A percentile compares a stretch with the other conserved stretches of the same genome.
phyloP scores from a whole-genome alignment of 2,888 invertebrate genomes.

The Polia nebulosa region DNA sequence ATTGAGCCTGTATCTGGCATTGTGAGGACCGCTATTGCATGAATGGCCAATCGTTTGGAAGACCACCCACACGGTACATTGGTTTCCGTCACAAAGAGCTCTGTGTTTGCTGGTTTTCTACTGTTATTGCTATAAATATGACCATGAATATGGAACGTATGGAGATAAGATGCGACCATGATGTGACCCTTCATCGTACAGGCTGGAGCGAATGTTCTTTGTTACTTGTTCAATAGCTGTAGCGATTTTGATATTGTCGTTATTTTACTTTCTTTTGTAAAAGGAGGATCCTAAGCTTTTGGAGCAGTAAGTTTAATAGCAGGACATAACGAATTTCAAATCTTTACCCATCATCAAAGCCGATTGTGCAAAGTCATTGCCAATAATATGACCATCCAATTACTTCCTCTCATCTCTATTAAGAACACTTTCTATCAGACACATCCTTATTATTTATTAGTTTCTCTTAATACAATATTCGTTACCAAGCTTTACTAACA shows the following conservation, averaged over 20 bases:
- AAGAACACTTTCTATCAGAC: not conserved
- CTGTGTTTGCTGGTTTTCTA: conserved; percentile 2
- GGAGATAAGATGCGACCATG: conserved; percentile 32
- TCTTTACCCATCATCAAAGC: too few relatives aligned
- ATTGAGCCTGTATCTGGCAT: conserved; percentile 9
- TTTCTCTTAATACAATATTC: not conserved
- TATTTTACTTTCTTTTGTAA: not conserved
- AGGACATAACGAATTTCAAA: conserved; percentile 3
- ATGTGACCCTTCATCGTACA: conserved; percentile 13
- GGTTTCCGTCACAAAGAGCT: conserved; percentile 18
- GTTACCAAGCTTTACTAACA: not conserved
- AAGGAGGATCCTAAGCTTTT: not conserved
- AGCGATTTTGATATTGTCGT: conserved; percentile 19
- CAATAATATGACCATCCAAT: conserved; percentile 5
- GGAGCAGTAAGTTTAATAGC: not conserved
- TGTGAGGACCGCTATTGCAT: not conserved
- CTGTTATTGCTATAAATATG: conserved; percentile 26
- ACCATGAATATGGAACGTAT: conserved; percentile 5
- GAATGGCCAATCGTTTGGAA: conserved; percentile 38
- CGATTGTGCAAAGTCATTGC: not conserved
- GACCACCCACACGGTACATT: conserved; percentile 41
- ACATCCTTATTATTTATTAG: not conserved
- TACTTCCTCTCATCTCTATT: not conserved
- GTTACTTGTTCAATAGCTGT: conserved; percentile 16
- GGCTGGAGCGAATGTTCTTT: conserved; percentile 20